Conservation (phyloP, 2,113 vertebrate genomes). For the Canis aureus region DNA sequence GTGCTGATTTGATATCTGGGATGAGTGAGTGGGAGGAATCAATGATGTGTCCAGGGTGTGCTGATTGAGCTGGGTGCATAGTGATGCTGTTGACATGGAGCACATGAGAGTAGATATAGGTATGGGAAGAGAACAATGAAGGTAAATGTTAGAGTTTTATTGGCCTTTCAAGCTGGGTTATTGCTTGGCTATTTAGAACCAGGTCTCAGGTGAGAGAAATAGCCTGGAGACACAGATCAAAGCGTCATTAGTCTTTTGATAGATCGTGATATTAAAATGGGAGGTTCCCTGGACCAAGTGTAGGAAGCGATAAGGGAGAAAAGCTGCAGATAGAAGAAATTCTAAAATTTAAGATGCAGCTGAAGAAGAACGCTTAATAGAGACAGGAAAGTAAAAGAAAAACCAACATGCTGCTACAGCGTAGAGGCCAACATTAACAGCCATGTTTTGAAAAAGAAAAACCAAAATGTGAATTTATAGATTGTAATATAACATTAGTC, state of each 20-base stretch:
- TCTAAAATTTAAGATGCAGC: background rate
- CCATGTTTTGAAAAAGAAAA: background rate
- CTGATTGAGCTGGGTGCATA: background rate
- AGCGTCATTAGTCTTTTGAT: background rate
- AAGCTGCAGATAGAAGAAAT: background rate
- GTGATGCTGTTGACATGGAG: background rate
- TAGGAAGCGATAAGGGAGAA: background rate
- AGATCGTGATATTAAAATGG: background rate
- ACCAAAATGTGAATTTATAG: background rate
- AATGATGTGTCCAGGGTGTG: background rate
- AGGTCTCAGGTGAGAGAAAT: background rate
- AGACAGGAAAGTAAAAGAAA: accelerated
- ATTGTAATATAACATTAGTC: background rate
- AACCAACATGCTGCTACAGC: background rate
- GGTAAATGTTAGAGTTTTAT: background rate
- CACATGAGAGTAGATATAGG: background rate
- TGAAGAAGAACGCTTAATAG: background rate
- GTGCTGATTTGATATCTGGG: background rate
- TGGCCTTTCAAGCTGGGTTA: background rate
- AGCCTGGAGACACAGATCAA: background rate
- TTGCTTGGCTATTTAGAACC: background rate
- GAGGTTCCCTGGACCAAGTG: background rate
- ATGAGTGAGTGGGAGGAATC: background rate
- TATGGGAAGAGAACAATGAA: background rate
- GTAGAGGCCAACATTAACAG: background rate